phyloP scores from a whole-genome alignment of 2,113 vertebrate species.

The Neomonachus schauinslandi region DNA sequence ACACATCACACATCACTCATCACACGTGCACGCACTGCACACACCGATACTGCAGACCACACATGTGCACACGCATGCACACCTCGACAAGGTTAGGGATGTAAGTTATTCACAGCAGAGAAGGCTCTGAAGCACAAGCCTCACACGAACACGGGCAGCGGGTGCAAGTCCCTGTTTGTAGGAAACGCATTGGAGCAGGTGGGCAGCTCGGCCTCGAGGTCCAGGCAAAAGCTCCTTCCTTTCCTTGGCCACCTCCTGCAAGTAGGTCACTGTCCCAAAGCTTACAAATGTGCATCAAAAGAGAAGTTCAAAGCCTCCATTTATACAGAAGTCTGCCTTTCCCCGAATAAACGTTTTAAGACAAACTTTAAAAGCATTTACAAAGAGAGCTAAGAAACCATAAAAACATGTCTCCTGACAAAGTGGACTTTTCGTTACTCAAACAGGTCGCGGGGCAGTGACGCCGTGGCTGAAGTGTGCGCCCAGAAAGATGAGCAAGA shows the following conservation, averaged over 20 bases:
- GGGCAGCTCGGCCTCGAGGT: not conserved
- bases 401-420: not conserved
- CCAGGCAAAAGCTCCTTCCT: not conserved
- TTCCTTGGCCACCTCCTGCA: not conserved
- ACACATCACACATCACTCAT: too few relatives aligned
- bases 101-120: not conserved
- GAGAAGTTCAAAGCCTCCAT: slow-evolving; percentile 10
- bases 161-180: too few relatives aligned
- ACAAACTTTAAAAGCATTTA: not conserved
- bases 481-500: too few relatives aligned
- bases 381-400: not conserved
- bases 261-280: not conserved
- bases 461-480: accelerated
- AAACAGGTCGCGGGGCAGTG: accelerated
- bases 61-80: not conserved
- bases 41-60: not conserved
- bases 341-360: not conserved
- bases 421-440: not conserved
- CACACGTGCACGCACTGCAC: too few relatives aligned
- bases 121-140: not conserved
- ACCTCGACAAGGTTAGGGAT: not conserved
- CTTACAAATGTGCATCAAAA: not conserved
- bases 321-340: not conserved
- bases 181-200: not conserved
- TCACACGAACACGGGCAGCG: not conserved